A percentile compares a stretch with the other conserved stretches of the same genome.
These are phyloP conservation scores for Vulpes vulpes DNA, from an alignment of 2,113 vertebrate genomes.

Conservation along the genomic window DNA sequence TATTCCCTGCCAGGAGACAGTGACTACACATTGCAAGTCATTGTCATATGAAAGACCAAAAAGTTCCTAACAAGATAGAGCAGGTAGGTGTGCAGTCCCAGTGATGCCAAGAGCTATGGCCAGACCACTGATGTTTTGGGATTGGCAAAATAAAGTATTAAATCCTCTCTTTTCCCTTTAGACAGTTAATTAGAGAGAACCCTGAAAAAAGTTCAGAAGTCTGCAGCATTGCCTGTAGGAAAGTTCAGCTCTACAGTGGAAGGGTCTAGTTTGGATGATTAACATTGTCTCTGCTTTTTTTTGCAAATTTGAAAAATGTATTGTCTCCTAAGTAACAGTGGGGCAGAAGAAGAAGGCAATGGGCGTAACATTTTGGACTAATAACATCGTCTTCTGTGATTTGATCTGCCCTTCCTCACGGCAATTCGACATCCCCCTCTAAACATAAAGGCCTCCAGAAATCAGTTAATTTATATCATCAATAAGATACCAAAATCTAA, in stretches of 20 bases:
- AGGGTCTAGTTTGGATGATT: slow-evolving; percentile 41
- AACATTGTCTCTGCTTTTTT: slow-evolving; percentile 44
- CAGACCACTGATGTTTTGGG: slow-evolving; percentile 49
- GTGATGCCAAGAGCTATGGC: slow-evolving; percentile 76
- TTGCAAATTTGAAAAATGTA: slow-evolving; percentile 52
- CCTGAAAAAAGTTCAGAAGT: background rate
- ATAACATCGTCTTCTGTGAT: background rate
- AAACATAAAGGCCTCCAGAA: slow-evolving; percentile 21
- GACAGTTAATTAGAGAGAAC: slow-evolving; percentile 65
- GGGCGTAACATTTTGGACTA: background rate
- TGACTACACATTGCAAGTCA: slow-evolving; percentile 86
- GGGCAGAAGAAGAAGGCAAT: background rate
- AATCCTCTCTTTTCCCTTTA: background rate
- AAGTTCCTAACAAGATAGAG: slow-evolving; percentile 83
- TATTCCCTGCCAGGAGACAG: slow-evolving; percentile 83
- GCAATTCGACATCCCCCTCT: background rate
- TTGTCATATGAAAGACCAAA: slow-evolving; percentile 87
- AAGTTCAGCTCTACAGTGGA: slow-evolving; percentile 31
- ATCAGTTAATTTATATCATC: slow-evolving; percentile 11
- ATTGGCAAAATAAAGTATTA: slow-evolving; percentile 74
- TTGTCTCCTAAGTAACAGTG: background rate
- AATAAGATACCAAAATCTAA: slow-evolving; percentile 35
- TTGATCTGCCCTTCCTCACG: background rate
- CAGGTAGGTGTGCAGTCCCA: slow-evolving; percentile 71
- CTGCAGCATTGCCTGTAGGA: slow-evolving; percentile 58